These are phyloP conservation scores for Eulithis testata DNA, from an alignment of 2,888 invertebrate genomes.

Conservation along the genomic window DNA sequence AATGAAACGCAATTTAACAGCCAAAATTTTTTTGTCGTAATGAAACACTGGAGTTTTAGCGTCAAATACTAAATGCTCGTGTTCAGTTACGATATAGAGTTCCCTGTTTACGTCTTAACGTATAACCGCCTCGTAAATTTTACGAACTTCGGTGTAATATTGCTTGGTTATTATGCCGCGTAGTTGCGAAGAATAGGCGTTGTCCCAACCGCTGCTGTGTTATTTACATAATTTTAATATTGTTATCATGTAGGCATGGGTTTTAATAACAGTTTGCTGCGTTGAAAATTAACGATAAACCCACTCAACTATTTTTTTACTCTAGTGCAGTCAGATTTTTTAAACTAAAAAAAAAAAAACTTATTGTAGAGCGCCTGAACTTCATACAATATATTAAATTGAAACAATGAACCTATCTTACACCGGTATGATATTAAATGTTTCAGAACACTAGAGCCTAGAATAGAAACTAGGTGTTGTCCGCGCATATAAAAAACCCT, in stretches of 20 bases:
- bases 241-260: conserved; percentile 28
- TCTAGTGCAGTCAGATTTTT: not conserved
- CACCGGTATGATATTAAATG: not conserved
- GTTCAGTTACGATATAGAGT: conserved; percentile 53
- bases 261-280: conserved; percentile 9
- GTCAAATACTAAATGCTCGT: conserved; percentile 52
- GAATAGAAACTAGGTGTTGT: not conserved
- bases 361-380: no score
- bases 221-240: conserved; percentile 71
- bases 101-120: conserved; percentile 66
- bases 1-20: conserved; percentile 39
- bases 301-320: not conserved
- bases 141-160: conserved; percentile 72
- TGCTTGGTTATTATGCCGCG: conserved; percentile 71
- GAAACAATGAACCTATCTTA: not conserved
- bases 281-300: not conserved
- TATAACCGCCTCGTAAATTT: conserved; percentile 78
- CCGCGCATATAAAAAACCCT: conserved; percentile 4
- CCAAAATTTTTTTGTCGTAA: conserved; percentile 34
- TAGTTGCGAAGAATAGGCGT: conserved; percentile 59
- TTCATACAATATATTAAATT: no score
- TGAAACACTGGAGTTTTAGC: conserved; percentile 34
- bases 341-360: no score
- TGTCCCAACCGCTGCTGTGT: conserved; percentile 58
- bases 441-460: not conserved